phyloP scores from a whole-genome alignment of 2,888 invertebrate genomes.

The Hirtodrosophila duncani region DNA sequence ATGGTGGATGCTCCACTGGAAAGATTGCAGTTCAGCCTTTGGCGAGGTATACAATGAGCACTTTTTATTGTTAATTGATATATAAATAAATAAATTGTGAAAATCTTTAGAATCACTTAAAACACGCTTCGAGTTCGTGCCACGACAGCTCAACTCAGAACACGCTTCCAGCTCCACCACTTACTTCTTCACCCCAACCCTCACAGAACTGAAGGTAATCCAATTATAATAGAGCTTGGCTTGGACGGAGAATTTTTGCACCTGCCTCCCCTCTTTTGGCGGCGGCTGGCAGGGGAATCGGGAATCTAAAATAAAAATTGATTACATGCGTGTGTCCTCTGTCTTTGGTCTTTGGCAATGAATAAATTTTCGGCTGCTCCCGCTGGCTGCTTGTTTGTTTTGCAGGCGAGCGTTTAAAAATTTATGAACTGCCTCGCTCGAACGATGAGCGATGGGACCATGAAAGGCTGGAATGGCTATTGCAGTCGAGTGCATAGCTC shows the following conservation, averaged over 20 bases:
- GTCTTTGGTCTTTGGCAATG: slow-evolving; percentile 29
- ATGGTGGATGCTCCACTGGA: too few relatives aligned
- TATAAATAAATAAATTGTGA: too few relatives aligned
- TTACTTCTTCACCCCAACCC: background rate
- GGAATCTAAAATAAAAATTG: slow-evolving; percentile 68
- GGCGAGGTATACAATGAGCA: too few relatives aligned
- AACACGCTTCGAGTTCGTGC: too few relatives aligned
- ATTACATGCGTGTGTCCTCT: slow-evolving; percentile 58
- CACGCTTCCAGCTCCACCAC: too few relatives aligned
- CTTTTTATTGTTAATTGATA: too few relatives aligned
- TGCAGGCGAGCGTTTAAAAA: slow-evolving; percentile 55
- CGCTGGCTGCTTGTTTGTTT: slow-evolving; percentile 49
- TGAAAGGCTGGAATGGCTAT: slow-evolving; percentile 11
- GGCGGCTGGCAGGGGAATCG: slow-evolving; percentile 20
- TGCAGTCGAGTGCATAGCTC: slow-evolving; percentile 18
- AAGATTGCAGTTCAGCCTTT: too few relatives aligned
- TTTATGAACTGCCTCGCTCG: slow-evolving; percentile 64
- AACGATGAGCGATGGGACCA: slow-evolving; percentile 42
- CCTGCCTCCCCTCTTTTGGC: slow-evolving; percentile 37
- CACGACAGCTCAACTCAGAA: too few relatives aligned
- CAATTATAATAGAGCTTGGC: slow-evolving; percentile 57
- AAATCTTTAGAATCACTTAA: too few relatives aligned
- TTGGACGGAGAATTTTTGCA: slow-evolving; percentile 40
- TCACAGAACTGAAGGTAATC: slow-evolving; percentile 39
- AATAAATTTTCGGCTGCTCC: slow-evolving; percentile 32